Base-by-base conservation (phyloP, 2,888 invertebrate genomes). In the Calliopum simillimum region DNA sequence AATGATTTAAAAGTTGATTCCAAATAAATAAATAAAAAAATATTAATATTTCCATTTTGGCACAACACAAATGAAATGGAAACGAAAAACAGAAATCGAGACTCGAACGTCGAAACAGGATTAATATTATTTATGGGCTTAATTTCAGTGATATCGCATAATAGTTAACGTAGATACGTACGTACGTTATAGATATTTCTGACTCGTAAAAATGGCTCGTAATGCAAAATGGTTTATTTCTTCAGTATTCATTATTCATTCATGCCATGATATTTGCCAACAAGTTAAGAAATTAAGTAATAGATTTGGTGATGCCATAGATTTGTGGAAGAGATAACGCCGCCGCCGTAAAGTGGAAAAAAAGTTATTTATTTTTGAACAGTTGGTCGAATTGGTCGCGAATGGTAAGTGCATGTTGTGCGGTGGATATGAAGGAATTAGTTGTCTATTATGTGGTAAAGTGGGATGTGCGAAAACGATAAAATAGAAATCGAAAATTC, bases 1-100 rank as follows among this genome's bases (percentile, higher is more conserved):
- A 84, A 84, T 83, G 82, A 83, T 84, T 84, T 82, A 82, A 81
- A 81, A 80, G 82, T 80, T 79, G 78, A 77, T 70, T 74, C 76
- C 79, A 78, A 23, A 21, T 21, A 53, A 23, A 5, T 23, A 23
- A 53, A 53, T 51, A 16, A 61, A 41, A 58, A 46, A 69, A 80
- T 76, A 79, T 79, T 79, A 80, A 80, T 81, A 70, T 79, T 74
- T 72, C 74, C 68, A 66, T 71, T 69, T 69, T 33, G 21, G 61
- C 51, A n/a, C n/a, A 44, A 51, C 16, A 44, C 41, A 47, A 58
- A 47, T 14, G 51, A n/a, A 51, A 49, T 14, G 5, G 33, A 33
- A 33, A 33, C 33, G 33, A 55, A 19, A 46, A 46, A 2, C 44
- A 55, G 8, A 56, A 41, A 41, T 14, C 25, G 6, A 33, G 41